A percentile compares a stretch with the other conserved stretches of the same genome.
Evolutionary conservation across 2,113 vertebrate genomes (phyloP).

Genomic region (Psammodynastes pulverulentus): DNA sequence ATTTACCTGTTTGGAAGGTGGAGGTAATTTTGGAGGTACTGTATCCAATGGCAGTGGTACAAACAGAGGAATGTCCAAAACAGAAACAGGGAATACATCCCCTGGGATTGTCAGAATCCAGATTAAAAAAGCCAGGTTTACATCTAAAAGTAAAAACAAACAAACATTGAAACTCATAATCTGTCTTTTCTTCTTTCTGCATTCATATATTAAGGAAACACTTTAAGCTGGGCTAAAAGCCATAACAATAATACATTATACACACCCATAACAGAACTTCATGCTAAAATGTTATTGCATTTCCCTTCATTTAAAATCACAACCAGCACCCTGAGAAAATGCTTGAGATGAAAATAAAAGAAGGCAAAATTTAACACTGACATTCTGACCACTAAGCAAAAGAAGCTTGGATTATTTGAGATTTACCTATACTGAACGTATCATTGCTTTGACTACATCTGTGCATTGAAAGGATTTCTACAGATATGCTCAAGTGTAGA

Average conservation of each 20-base stretch:
- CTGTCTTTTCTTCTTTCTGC: background rate
- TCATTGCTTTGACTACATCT: background rate
- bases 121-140: constrained; percentile 92
- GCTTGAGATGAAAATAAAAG: background rate
- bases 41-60: constrained; percentile 81
- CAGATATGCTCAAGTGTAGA: background rate
- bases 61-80: constrained; percentile 94
- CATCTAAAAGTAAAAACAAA: constrained; percentile 76
- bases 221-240: background rate
- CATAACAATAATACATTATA: background rate
- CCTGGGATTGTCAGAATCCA: constrained; percentile 81
- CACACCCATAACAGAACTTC: background rate
- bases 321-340: background rate
- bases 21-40: constrained; percentile 77
- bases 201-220: background rate
- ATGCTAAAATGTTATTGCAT: too few relatives aligned
- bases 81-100: constrained; percentile 97
- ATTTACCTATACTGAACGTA: background rate
- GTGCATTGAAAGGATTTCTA: background rate
- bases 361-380: background rate
- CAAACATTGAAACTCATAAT: constrained; percentile 16
- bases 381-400: background rate
- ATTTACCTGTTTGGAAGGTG: constrained; percentile 79
- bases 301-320: background rate
- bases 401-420: background rate